phyloP scores from a whole-genome alignment of 2,797 vertebrate species.

The Coilia nasus region DNA sequence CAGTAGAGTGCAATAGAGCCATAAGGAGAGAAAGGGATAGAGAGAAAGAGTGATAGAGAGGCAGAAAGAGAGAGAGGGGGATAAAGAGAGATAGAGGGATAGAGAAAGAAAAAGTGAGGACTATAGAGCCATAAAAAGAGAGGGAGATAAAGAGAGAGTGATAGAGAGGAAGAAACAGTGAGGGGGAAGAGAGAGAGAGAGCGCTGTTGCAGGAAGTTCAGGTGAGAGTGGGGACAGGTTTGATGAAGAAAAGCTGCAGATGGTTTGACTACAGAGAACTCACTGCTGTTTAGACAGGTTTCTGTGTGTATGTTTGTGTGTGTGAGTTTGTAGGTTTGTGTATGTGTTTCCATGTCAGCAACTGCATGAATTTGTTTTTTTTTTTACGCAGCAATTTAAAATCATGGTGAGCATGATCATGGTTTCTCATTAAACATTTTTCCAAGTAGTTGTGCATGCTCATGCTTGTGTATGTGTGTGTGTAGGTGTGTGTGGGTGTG shows the following conservation, averaged over 20 bases:
- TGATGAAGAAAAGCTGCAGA: background rate
- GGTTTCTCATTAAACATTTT: too few species aligned
- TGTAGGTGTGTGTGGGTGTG: background rate
- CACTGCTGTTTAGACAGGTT: background rate
- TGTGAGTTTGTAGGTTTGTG: background rate
- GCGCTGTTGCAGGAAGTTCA: too few species aligned
- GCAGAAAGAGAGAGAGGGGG: background rate
- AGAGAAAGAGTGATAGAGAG: background rate
- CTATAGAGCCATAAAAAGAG: background rate
- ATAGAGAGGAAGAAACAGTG: background rate
- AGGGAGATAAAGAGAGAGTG: background rate
- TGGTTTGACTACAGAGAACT: background rate
- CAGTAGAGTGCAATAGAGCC: background rate
- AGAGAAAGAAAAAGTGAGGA: too few species aligned
- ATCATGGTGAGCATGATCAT: background rate
- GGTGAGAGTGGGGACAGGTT: background rate
- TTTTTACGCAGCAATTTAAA: background rate
- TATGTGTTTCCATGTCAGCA: background rate
- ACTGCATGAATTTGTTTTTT: background rate
- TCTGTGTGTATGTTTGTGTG: background rate
- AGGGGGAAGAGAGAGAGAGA: too few species aligned
- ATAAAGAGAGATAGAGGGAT: too few species aligned
- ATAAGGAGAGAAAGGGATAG: background rate
- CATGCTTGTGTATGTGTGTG: background rate
- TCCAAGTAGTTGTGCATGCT: background rate